Conservation (phyloP, 2,888 invertebrate genomes). For the Platypus cylindrus region DNA sequence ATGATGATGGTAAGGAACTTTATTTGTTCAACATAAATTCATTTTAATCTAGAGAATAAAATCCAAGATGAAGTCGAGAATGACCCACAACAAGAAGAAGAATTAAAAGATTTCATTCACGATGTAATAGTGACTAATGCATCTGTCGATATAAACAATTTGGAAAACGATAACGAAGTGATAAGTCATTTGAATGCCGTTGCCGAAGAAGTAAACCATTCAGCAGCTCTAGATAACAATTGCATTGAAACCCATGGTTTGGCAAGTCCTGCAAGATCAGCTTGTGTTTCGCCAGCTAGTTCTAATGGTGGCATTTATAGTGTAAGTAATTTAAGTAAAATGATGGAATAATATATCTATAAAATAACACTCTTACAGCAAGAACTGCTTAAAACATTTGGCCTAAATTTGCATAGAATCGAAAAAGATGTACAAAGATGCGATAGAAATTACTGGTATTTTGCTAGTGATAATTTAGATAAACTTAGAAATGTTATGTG, state of each 20-base stretch:
- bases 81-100: constrained; percentile 13
- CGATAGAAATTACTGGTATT: constrained; percentile 89
- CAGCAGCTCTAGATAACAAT: constrained; percentile 29
- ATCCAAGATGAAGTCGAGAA: background rate
- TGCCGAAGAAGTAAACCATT: constrained; percentile 43
- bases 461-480: constrained; percentile 81
- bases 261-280: constrained; percentile 33
- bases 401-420: constrained; percentile 83
- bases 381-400: constrained; percentile 73
- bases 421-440: constrained; percentile 95
- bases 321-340: no score
- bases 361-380: constrained; percentile 44
- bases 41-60: no score
- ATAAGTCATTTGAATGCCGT: constrained; percentile 43
- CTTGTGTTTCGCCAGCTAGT: constrained; percentile 75
- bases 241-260: constrained; percentile 36
- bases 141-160: constrained; percentile 46
- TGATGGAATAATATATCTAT: no score
- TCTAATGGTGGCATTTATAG: constrained; percentile 86
- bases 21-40: no score
- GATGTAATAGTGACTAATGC: constrained; percentile 62
- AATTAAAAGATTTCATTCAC: constrained; percentile 34
- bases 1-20: constrained; percentile 4
- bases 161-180: constrained; percentile 38
- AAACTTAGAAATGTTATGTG: constrained; percentile 91